Conservation (phyloP, 2,797 vertebrate species). For the Alcedo atthis region DNA sequence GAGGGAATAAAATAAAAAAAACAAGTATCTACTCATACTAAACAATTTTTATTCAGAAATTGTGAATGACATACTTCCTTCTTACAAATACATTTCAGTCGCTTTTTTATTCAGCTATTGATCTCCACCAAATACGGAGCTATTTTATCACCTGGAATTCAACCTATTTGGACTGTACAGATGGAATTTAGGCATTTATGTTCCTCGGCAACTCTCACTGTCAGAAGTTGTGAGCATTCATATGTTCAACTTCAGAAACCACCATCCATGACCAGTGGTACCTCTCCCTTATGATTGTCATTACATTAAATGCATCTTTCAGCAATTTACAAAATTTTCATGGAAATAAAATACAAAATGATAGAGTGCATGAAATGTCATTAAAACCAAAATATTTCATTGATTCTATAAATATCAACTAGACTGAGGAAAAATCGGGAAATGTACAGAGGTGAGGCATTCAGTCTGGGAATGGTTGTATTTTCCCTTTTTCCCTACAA, state of each 20-base stretch:
- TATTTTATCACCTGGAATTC: neutral
- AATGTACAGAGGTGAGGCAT: neutral
- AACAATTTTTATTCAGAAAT: neutral
- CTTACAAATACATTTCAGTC: neutral
- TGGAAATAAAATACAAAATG: neutral
- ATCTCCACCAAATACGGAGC: neutral
- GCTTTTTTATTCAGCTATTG: neutral
- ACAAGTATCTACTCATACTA: neutral
- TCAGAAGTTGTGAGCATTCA: neutral
- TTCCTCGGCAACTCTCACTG: neutral
- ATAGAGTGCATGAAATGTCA: neutral
- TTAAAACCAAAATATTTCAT: neutral
- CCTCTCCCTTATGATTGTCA: neutral
- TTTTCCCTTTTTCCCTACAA: neutral
- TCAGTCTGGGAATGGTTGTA: neutral
- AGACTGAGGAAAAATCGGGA: neutral
- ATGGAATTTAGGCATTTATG: neutral
- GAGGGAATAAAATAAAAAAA: neutral
- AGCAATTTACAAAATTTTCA: neutral
- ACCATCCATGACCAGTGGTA: rapidly evolving
- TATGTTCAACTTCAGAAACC: neutral
- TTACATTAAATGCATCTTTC: neutral
- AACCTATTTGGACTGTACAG: neutral
- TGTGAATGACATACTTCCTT: neutral
- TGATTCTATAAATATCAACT: neutral